Base-by-base conservation (phyloP, 2,888 invertebrate species). In the Drosophila formosana region DNA sequence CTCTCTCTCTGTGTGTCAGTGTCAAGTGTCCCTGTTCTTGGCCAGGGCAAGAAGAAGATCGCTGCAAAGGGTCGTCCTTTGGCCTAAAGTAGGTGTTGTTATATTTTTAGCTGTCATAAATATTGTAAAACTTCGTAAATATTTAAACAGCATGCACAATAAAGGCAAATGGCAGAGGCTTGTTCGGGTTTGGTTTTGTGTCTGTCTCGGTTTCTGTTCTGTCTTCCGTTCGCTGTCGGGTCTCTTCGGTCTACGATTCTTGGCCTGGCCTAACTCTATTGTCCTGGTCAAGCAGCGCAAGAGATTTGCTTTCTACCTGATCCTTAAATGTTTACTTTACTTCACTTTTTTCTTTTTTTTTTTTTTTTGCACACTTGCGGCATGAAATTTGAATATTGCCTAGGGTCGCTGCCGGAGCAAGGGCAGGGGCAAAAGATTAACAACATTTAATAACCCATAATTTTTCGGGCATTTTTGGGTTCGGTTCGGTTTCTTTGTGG, bases 71-170 rank as follows among this genome's bases (percentile, higher is more conserved):
- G 63, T 72, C 69, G 11, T 43, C 65, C 9, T 43, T 37, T 23
- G 50, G 6, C 26, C 66, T 32, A 76, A 76, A 76, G 77, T 83
- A 85, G 86, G 86, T 88, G 81, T 83, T 86, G 82, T 86, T 85
- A 83, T 86, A 85, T 86, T 86, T 81, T 88, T 88, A 86, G 84
- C 86, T 82, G 85, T 86, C 85, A 86, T 86, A 86, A 86, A 85
- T 88, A 85, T 85, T 88, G 83, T 88, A 85, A 88, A 88, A 86
- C 78, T 86, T 83, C 45, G 86, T 88, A 86, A 86, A 86, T 86
- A 86, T 88, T 88, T 88, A 83, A 88, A 83, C 83, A 85, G 83
- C 79, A 71, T 69, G 81, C 83, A 85, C 86, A 88, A 85, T 88
- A 73, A 84, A 87, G 81, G 74, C 82, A 88, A 84, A 87, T 81